These are phyloP conservation scores for Pardosa pseudoannulata DNA, from an alignment of 2,888 invertebrate species.

Conservation along the genomic window DNA sequence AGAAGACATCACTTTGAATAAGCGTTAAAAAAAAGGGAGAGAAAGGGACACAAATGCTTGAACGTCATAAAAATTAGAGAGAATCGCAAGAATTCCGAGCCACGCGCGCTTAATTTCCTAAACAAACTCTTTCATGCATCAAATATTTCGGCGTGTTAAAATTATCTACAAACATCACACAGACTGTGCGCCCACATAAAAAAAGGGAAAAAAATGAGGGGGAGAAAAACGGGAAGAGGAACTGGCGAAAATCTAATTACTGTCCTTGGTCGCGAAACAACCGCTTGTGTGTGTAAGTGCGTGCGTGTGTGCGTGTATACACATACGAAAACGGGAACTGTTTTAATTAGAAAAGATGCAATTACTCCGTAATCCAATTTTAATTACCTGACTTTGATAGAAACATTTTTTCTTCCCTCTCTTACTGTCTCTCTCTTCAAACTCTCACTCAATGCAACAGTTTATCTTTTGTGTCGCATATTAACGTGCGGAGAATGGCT, in stretches of 20 bases:
- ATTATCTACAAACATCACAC: background rate
- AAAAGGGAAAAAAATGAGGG: background rate
- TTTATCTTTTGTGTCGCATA: background rate
- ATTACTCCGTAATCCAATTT: conserved; percentile 20
- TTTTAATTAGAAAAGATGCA: conserved; percentile 10
- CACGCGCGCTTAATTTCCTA: too few species aligned
- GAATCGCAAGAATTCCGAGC: too few species aligned
- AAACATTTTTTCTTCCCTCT: background rate
- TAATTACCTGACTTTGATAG: conserved; percentile 2
- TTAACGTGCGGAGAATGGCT: background rate
- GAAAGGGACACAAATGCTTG: too few species aligned
- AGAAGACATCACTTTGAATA: too few species aligned
- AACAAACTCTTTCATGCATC: background rate
- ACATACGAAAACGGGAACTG: background rate
- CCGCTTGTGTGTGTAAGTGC: too few species aligned
- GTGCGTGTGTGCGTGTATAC: too few species aligned
- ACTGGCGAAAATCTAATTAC: background rate
- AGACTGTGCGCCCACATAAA: background rate
- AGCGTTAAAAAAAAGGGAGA: too few species aligned
- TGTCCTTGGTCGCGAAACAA: background rate
- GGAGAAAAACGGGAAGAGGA: background rate
- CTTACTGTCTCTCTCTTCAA: too few species aligned
- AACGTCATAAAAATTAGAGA: too few species aligned
- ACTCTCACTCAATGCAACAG: background rate
- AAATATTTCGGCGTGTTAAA: background rate